Evolutionary conservation across 2,888 invertebrate genomes (phyloP).

Genomic region (Molorchus minor): DNA sequence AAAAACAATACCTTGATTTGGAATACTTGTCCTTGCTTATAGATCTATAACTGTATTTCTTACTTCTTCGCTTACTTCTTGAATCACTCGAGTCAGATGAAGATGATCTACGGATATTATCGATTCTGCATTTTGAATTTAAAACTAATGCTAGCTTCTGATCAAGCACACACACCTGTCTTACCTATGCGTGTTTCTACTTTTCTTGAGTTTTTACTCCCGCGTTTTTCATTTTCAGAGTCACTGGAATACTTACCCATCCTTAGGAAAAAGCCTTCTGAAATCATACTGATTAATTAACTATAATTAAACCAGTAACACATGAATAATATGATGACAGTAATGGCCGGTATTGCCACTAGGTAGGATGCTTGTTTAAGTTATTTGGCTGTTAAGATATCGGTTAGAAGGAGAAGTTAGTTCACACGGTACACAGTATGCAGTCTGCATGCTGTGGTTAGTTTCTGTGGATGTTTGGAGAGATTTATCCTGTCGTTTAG

Average conservation of each 20-base stretch:
- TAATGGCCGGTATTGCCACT: too few species aligned
- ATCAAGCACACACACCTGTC: conserved; percentile 39
- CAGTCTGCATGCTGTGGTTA: too few species aligned
- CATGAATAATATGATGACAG: too few species aligned
- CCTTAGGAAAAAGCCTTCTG: too few species aligned
- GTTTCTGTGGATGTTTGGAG: too few species aligned
- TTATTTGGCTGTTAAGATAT: too few species aligned
- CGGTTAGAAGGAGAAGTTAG: too few species aligned
- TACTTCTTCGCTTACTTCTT: conserved; percentile 47
- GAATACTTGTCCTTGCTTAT: conserved; percentile 54
- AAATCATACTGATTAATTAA: too few species aligned
- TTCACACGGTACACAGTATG: too few species aligned
- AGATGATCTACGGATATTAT: conserved; percentile 53
- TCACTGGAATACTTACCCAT: conserved; percentile 64
- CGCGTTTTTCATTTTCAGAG: conserved; percentile 59
- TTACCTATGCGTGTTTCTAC: conserved; percentile 59
- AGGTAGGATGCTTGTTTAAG: too few species aligned
- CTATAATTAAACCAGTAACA: too few species aligned
- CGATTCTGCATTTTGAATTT: conserved; percentile 39
- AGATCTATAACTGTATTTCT: conserved; percentile 48
- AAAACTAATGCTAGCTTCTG: conserved; percentile 32
- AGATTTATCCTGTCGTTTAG: too few species aligned
- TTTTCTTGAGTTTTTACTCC: conserved; percentile 57
- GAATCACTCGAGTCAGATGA: conserved; percentile 56
- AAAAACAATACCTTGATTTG: conserved; percentile 50